Evolutionary conservation across 2,797 vertebrate species (phyloP), one percentile per base, ranked within the genome.

Genomic region (Siniperca scherzeri): DNA sequence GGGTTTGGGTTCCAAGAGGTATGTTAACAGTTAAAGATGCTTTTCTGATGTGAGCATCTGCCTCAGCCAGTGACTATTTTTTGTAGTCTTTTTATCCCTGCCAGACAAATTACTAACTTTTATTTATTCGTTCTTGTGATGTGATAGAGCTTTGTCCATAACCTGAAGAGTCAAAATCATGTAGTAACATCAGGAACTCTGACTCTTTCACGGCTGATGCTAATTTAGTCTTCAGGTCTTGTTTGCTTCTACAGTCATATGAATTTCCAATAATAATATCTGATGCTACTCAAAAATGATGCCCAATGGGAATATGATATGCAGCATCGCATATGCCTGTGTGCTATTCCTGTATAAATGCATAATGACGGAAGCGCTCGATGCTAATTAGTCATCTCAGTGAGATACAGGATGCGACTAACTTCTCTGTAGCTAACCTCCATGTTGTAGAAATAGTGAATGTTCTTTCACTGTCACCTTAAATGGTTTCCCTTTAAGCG

Each of bases 351-450:
- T 77, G 73, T 81, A 38, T 77, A 50, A 84, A 87, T 83, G 62
- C 59, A 77, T 87, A 81, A 85, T 80, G 74, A 76, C 44, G 55
- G 80, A 82, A 74, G 27, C 13, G n/a, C 36, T 71, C 5, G 8
- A 67, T 72, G 80, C 59, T 85, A 73, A 91, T 89, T 88, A 87
- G 87, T 91, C 85, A 88, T 77, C 81, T 60, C 56, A 75, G 78
- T 46, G 21, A 76, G 67, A 64, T 42, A 27, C 81, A 85, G 74
- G 38, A 76, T 74, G 74, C 69, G 56, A 17, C 66, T 1, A 38
- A 21, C 36, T 79, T 65, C 40, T 66, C 64, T 70, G 33, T 11
- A 52, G 72, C 72, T 27, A 38, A 64, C 33, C 55, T 73, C 42
- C 30, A 52, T 33, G 65, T 12, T 60, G 52, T 67, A 80, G 67